Evolutionary conservation across 2,797 vertebrate species (phyloP).

Genomic region (Valencia hispanica): DNA sequence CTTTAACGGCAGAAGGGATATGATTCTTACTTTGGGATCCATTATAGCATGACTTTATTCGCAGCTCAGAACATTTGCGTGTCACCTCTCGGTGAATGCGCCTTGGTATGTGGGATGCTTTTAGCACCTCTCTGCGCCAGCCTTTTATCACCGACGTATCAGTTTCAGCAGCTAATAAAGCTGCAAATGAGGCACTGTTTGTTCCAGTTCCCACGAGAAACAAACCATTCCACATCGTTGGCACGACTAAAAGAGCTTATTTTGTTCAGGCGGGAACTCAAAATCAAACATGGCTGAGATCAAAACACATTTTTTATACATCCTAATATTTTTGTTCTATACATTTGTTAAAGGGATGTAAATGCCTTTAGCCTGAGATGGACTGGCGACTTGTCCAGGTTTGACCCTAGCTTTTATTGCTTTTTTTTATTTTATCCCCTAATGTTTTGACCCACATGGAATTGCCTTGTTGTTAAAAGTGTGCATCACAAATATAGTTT

Average conservation of each 20-base stretch:
- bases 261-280: not conserved
- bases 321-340: too few species aligned
- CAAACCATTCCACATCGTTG: not conserved
- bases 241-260: not conserved
- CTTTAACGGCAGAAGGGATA: not conserved
- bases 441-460: too few species aligned
- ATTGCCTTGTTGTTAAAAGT: too few species aligned
- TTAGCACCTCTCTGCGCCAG: not conserved
- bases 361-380: too few species aligned
- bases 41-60: not conserved
- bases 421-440: too few species aligned
- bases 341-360: too few species aligned
- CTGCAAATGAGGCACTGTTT: not conserved
- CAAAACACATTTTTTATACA: too few species aligned
- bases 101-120: not conserved
- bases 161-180: not conserved
- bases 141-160: not conserved
- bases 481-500: too few species aligned
- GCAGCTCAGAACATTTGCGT: not conserved
- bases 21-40: not conserved
- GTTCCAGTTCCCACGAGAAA: not conserved
- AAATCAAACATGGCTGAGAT: too few species aligned
- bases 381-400: not conserved
- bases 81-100: not conserved
- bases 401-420: too few species aligned